Conservation (phyloP, 1,140 invertebrate genomes). For the Heliconius congener region DNA sequence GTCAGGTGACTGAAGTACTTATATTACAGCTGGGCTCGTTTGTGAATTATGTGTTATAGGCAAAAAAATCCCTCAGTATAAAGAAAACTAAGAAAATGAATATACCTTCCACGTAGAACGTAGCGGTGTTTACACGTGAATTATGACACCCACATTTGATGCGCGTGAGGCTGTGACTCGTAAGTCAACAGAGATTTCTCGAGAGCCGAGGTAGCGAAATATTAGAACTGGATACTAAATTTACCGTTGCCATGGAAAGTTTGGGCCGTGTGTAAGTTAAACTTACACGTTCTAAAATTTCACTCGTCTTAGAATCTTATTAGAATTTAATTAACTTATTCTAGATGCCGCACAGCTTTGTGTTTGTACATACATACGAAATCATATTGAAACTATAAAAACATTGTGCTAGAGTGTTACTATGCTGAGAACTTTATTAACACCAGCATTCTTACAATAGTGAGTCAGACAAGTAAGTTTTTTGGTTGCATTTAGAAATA, state of each 20-base stretch:
- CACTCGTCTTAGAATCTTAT: constrained; percentile 62
- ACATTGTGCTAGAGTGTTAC: background rate
- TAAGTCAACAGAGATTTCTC: constrained; percentile 49
- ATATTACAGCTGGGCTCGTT: constrained; percentile 24
- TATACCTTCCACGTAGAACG: constrained; percentile 64
- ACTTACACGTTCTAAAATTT: constrained; percentile 54
- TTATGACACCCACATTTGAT: constrained; percentile 56
- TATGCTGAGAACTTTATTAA: constrained; percentile 13
- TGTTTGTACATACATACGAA: background rate
- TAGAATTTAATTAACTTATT: constrained; percentile 48
- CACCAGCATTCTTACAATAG: background rate
- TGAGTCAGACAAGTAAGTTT: background rate
- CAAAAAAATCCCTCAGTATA: background rate
- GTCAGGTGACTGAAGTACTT: constrained; percentile 64
- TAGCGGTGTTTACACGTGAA: constrained; percentile 69
- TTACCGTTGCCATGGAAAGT: constrained; percentile 74
- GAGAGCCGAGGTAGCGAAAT: constrained; percentile 52
- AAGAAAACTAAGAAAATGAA: constrained; percentile 12
- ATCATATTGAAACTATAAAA: constrained; percentile 13
- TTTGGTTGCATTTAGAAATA: background rate
- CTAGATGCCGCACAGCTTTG: constrained; percentile 19
- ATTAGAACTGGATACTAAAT: constrained; percentile 51
- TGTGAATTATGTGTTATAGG: background rate
- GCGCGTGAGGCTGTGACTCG: constrained; percentile 48
- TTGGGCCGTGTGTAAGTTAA: constrained; percentile 55